Conservation (phyloP, 2,113 vertebrate species). For the Neopipo cinnamomea region DNA sequence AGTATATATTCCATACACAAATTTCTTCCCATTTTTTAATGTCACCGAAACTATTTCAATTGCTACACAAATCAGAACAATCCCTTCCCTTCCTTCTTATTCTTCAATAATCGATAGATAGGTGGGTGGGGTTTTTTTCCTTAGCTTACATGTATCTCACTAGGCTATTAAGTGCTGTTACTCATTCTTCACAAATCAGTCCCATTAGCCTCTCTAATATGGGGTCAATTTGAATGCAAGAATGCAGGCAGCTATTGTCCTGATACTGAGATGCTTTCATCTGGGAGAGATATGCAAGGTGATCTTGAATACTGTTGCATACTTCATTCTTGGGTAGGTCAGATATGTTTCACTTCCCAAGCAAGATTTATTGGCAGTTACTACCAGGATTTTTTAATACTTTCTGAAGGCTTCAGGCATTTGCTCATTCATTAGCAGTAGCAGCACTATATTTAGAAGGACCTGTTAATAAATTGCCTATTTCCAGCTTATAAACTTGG, state of each 20-base stretch:
- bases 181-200: neutral
- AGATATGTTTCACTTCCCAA: neutral
- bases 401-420: neutral
- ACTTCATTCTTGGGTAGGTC: neutral
- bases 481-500: neutral
- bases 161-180: neutral
- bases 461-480: neutral
- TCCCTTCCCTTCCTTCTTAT: neutral
- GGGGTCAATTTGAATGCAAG: neutral
- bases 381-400: neutral
- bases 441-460: neutral
- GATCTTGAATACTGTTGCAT: neutral
- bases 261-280: neutral
- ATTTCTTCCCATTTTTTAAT: neutral
- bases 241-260: neutral
- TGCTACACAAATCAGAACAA: neutral
- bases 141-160: neutral
- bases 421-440: neutral
- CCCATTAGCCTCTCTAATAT: neutral
- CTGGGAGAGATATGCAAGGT: neutral
- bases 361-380: neutral
- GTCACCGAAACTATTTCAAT: neutral
- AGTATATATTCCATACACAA: neutral
- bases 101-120: neutral
- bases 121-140: neutral